Conservation (phyloP, 2,888 invertebrate species). For the Tillus elongatus region DNA sequence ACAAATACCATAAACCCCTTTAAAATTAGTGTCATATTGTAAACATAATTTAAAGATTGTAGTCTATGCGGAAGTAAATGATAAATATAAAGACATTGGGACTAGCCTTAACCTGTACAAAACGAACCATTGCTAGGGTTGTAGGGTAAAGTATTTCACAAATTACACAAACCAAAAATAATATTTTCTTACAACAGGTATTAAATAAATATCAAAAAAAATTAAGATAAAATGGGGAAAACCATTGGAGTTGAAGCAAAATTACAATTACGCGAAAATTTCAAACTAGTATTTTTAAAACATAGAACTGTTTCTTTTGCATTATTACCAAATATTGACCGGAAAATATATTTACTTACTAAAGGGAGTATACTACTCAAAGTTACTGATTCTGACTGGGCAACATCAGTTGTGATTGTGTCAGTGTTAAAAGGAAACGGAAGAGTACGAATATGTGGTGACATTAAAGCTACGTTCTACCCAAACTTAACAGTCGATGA, state of each 20-base stretch:
- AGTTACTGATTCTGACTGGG: conserved; percentile 17
- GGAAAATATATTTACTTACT: conserved; percentile 18
- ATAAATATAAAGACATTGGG: conserved; percentile 5
- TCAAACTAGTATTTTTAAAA: conserved; percentile 19
- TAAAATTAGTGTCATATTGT: too few species aligned
- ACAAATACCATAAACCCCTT: too few species aligned
- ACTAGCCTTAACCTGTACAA: conserved; percentile 19
- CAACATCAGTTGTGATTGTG: conserved; percentile 20
- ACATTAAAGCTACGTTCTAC: conserved; percentile 24
- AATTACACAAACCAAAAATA: not conserved
- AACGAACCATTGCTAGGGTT: conserved; percentile 9
- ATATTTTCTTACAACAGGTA: too few species aligned
- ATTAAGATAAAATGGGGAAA: too few species aligned
- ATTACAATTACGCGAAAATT: conserved; percentile 15
- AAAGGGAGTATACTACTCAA: conserved; percentile 20
- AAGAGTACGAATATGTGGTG: conserved; percentile 21
- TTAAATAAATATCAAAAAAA: too few species aligned
- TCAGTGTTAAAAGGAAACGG: conserved; percentile 20
- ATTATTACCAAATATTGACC: conserved; percentile 14
- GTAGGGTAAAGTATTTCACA: too few species aligned
- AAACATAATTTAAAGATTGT: conserved; percentile 12
- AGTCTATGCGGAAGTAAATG: conserved; percentile 16
- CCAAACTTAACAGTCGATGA: conserved; percentile 19
- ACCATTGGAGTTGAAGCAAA: conserved; percentile 11
- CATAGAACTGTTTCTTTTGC: conserved; percentile 16